phyloP scores from a whole-genome alignment of 2,113 vertebrate species.

The Otocyon megalotis region DNA sequence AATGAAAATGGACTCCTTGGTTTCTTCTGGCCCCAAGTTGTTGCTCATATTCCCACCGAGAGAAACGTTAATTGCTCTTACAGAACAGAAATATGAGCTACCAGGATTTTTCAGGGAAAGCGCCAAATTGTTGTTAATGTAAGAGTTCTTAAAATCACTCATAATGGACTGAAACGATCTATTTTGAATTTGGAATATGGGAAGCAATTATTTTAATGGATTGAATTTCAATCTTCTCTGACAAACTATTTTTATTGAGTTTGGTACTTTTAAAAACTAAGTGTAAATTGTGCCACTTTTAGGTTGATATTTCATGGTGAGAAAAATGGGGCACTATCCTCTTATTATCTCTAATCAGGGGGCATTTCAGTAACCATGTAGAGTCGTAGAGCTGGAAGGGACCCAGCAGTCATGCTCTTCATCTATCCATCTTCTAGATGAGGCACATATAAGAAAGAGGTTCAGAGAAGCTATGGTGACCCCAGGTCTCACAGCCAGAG shows the following conservation, averaged over 20 bases:
- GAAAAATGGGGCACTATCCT: background rate
- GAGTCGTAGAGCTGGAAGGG: background rate
- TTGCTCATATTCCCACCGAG: conserved; percentile 15
- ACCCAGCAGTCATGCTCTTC: background rate
- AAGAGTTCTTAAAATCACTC: conserved; percentile 60
- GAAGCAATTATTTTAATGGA: conserved; percentile 59
- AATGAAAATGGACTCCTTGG: conserved; percentile 58
- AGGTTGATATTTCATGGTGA: background rate
- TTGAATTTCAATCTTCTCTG: conserved; percentile 13
- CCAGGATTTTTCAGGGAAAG: conserved; percentile 42
- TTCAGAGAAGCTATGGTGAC: background rate
- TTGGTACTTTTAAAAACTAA: conserved; percentile 10
- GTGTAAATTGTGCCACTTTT: background rate
- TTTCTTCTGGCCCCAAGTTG: conserved; percentile 49
- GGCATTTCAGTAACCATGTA: background rate
- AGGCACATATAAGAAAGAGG: background rate
- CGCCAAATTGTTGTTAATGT: conserved; percentile 14
- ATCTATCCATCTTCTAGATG: background rate
- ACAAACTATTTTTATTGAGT: conserved; percentile 21
- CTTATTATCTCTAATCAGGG: background rate
- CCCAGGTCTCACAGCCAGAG: background rate
- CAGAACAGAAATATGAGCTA: conserved; percentile 24
- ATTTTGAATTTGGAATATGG: conserved; percentile 55
- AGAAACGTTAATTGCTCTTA: conserved; percentile 64
- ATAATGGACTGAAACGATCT: conserved; percentile 39